Base-by-base conservation (phyloP, 1,140 invertebrate genomes). In the Halyomorpha halys region DNA sequence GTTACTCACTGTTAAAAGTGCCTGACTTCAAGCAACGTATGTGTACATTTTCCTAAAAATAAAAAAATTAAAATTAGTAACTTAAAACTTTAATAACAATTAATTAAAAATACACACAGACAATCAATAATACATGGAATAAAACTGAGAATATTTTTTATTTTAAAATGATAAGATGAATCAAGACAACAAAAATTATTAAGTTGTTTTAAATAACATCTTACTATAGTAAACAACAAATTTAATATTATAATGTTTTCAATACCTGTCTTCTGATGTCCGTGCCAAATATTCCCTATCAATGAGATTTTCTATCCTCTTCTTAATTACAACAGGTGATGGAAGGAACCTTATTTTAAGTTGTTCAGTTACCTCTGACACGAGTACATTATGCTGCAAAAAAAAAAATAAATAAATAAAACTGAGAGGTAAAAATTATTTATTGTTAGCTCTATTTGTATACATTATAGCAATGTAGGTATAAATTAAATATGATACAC, bases 221-320 rank as follows among this genome's bases (percentile, higher is more conserved):
- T 30, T 30, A 4, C 27, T 30, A 30, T 6, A 11, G 34, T 39
- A 13, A 39, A 39, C 13, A 39, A 39, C 1, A 11, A 39, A 39
- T 6, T 13, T 39, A 11, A 39, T 39, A 39, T 2, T 5, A 47
- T 47, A 18, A 47, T 15, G 14, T 19, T 19, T 56, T 14, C 4
- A n/a, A 60, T 74, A 87, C 86, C 87, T 84, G 82, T 98, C 94
- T 78, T 97, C 93, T 65, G 90, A 86, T 70, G 93, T 96, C 77
- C 97, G 84, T 65, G 94, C 91, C 73, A 99, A 81, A 81, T 99
- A 99, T 81, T 99, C 97, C 69, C 97, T 82, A 80, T 99, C 97
- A 75, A 99, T 99, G 69, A 99, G 84, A 60, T 94, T 94, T 82
- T 99, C 97, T 74, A 99, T 98, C 73, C 97, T 84, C 75, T 98